phyloP scores from a whole-genome alignment of 2,797 vertebrate species.

The Chloroceryle inda region DNA sequence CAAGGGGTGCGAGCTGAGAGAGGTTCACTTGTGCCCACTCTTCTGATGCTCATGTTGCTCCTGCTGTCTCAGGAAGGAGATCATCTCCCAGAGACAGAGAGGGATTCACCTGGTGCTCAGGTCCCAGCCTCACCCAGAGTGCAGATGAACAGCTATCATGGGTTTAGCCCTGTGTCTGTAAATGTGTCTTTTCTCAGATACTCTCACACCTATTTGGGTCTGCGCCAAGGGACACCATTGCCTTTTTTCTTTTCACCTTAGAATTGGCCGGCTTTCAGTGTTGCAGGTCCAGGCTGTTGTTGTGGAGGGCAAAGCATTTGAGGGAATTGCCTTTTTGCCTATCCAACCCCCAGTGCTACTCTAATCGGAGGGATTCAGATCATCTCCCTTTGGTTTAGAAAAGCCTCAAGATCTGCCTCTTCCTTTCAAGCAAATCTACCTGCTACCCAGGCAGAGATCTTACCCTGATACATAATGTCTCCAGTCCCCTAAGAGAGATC shows the following conservation, averaged over 20 bases:
- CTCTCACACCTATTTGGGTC: fast-evolving
- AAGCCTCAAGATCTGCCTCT: not conserved
- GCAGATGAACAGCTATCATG: not conserved
- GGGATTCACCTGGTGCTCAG: not conserved
- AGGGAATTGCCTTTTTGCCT: not conserved
- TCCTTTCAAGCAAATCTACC: not conserved
- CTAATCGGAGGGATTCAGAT: not conserved
- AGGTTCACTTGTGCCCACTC: fast-evolving
- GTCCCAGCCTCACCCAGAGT: fast-evolving
- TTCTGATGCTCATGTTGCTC: not conserved
- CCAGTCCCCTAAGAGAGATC: not conserved
- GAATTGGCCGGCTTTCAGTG: not conserved
- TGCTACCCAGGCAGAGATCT: not conserved
- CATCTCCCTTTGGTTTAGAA: not conserved
- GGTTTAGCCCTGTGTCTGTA: not conserved
- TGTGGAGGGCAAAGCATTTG: not conserved
- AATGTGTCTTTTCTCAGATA: not conserved
- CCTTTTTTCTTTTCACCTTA: not conserved
- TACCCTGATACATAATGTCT: not conserved
- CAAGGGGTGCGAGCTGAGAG: fast-evolving
- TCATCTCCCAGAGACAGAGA: not conserved
- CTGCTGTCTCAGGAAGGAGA: not conserved
- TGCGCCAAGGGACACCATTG: fast-evolving
- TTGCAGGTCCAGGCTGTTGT: not conserved
- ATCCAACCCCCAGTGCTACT: fast-evolving